Percentiles rank a stretch among this genome's conserved stretches.
Conservation (phyloP, 1,140 invertebrate species). For the Bombyx mori region DNA sequence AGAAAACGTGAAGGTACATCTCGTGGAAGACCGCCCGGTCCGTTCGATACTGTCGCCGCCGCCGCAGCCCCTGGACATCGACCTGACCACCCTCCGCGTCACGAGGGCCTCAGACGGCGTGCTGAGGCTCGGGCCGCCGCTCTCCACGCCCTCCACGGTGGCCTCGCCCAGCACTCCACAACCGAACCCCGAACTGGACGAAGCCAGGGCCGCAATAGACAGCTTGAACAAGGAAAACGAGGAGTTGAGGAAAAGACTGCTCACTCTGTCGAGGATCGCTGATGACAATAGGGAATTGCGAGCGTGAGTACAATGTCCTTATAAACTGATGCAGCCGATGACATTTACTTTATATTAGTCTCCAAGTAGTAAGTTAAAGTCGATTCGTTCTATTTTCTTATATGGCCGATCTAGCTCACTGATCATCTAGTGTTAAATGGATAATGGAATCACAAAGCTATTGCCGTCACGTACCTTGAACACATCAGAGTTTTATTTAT, state of each 20-base stretch:
- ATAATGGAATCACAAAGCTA: too few relatives aligned
- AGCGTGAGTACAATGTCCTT: conserved; percentile 36
- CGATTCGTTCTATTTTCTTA: too few relatives aligned
- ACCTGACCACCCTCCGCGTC: conserved; percentile 79
- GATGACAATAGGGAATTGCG: conserved; percentile 60
- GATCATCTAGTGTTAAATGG: too few relatives aligned
- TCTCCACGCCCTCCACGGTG: conserved; percentile 26
- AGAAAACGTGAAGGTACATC: conserved; percentile 76
- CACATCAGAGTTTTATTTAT: too few relatives aligned
- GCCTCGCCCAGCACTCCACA: conserved; percentile 35
- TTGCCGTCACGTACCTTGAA: too few relatives aligned
- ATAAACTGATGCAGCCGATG: too few relatives aligned
- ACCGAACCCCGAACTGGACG: conserved; percentile 39
- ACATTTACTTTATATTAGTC: too few relatives aligned
- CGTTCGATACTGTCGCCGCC: conserved; percentile 88
- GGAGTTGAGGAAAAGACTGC: conserved; percentile 46
- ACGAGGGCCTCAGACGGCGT: conserved; percentile 78
- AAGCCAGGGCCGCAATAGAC: conserved; percentile 38
- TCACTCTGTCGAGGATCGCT: conserved; percentile 45
- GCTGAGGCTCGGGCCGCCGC: conserved; percentile 78
- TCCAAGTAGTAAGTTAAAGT: too few relatives aligned
- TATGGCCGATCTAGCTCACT: too few relatives aligned
- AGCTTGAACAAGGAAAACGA: conserved; percentile 51
- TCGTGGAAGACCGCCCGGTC: conserved; percentile 86
- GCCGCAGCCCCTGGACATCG: conserved; percentile 83